Evolutionary conservation across 2,888 invertebrate species (phyloP), one percentile per base, ranked within the genome.

Genomic region (Caenorhabditis zanzibari): DNA sequence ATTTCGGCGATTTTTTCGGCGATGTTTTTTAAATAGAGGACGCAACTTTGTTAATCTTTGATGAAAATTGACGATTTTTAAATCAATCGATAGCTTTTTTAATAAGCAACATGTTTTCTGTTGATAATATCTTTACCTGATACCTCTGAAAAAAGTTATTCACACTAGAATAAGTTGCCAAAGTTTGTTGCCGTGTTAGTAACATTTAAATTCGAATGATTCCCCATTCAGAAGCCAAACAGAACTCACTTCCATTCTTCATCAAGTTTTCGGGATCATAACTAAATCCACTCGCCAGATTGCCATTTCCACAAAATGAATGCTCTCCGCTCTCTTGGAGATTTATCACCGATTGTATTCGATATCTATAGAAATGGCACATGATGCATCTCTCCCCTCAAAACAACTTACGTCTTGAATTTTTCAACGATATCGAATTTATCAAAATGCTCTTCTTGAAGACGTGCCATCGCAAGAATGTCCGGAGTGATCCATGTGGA

Each of bases 401-500:
- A 52, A 14, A 54, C 19, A 56, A 90, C 93, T 93, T 91, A 94
- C 94, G 93, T 90, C 77, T 95, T 94, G 93, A 96, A 96, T 93
- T 96, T 96, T 89, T 95, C 95, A 88, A 96, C 95, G 88, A 96
- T 94, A 89, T 95, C 95, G 91, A 95, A 95, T 90, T 95, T 95
- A 5, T 95, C 94, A 72, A 96, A 95, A 86, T 94, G 93, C 32
- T 94, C 94, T 49, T 95, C 95, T 92, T 95, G 96, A 79, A 96
- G 96, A 24, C 96, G 95, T 79, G 96, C 95, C 96, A 96, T 96
- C 92, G 96, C 96, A 90, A 96, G 93, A 88, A 96, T 95, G 92
- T 96, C 95, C 88, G 96, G 95, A 7, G 96, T 96, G 88, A 96
- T 95, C 96, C 96, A 96, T 90, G 95, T 95, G 0, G 96, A 96